A percentile compares a stretch with the other conserved stretches of the same genome.
These are phyloP conservation scores for Malacosoma neustria DNA, from an alignment of 2,888 invertebrate species.

Conservation along the genomic window DNA sequence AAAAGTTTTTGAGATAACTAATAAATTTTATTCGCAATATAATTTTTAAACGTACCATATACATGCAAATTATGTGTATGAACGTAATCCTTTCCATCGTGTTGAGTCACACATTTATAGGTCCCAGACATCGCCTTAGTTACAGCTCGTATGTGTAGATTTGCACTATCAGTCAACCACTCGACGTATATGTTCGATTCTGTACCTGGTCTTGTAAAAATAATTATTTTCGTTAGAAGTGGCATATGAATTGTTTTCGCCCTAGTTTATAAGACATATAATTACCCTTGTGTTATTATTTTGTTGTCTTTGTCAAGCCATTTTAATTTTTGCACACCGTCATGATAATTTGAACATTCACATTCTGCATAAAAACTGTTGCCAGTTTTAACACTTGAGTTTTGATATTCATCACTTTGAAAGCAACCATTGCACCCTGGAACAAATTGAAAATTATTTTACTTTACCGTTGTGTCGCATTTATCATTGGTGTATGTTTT, in stretches of 20 bases:
- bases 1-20: too few species aligned
- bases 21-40: too few species aligned
- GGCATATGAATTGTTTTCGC: constrained; percentile 4
- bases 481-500: too few species aligned
- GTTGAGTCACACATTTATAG: constrained; percentile 42
- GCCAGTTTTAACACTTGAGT: constrained; percentile 27
- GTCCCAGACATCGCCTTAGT: constrained; percentile 40
- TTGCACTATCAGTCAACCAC: constrained; percentile 26
- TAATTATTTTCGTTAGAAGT: constrained; percentile 39
- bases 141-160: constrained; percentile 36
- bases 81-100: constrained; percentile 25
- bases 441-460: constrained; percentile 23
- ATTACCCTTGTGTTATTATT: constrained; percentile 38
- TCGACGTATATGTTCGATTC: constrained; percentile 42
- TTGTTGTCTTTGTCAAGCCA: constrained; percentile 39
- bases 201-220: constrained; percentile 65
- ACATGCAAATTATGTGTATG: constrained; percentile 33
- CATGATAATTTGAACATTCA: constrained; percentile 31
- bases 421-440: constrained; percentile 42
- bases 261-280: constrained; percentile 11
- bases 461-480: too few species aligned
- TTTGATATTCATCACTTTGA: constrained; percentile 18
- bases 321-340: constrained; percentile 21
- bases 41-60: constrained; percentile 36
- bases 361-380: constrained; percentile 42